phyloP scores from a whole-genome alignment of 2,888 invertebrate genomes.

The Oxycera nigricornis region DNA sequence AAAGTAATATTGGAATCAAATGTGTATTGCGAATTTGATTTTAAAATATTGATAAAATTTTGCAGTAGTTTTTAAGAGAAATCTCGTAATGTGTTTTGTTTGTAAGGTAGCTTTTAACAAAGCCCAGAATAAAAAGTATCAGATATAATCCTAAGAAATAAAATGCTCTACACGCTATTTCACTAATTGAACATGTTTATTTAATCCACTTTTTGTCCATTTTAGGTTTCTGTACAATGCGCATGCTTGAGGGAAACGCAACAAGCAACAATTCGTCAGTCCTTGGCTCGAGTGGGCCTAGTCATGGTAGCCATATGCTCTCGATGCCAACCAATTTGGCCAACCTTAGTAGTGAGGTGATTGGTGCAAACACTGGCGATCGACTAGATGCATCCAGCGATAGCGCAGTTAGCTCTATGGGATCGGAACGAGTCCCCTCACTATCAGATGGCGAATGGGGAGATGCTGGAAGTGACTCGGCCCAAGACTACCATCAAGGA shows the following conservation, averaged over 20 bases:
- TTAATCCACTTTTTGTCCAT: too few species aligned
- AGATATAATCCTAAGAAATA: too few species aligned
- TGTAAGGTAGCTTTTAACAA: too few species aligned
- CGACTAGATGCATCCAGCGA: conserved; percentile 86
- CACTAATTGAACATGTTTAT: too few species aligned
- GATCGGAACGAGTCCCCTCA: conserved; percentile 87
- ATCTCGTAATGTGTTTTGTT: too few species aligned
- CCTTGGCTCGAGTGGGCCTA: conserved; percentile 52
- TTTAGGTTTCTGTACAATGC: conserved; percentile 85
- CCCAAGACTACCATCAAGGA: conserved; percentile 75
- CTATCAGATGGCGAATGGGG: conserved; percentile 91
- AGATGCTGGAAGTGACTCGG: conserved; percentile 84
- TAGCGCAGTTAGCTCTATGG: conserved; percentile 92
- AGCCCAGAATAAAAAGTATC: background rate
- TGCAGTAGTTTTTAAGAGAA: too few species aligned
- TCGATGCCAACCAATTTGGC: conserved; percentile 48
- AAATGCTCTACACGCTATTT: too few species aligned
- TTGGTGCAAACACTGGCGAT: conserved; percentile 62
- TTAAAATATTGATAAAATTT: too few species aligned
- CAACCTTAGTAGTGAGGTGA: conserved; percentile 64
- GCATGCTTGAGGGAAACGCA: conserved; percentile 73
- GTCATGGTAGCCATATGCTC: conserved; percentile 50
- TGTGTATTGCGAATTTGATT: too few species aligned
- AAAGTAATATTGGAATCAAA: too few species aligned
- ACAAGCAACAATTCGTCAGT: conserved; percentile 61